Evolutionary conservation across 2,797 vertebrate genomes (phyloP).

Genomic region (Myiotriccus ornatus): DNA sequence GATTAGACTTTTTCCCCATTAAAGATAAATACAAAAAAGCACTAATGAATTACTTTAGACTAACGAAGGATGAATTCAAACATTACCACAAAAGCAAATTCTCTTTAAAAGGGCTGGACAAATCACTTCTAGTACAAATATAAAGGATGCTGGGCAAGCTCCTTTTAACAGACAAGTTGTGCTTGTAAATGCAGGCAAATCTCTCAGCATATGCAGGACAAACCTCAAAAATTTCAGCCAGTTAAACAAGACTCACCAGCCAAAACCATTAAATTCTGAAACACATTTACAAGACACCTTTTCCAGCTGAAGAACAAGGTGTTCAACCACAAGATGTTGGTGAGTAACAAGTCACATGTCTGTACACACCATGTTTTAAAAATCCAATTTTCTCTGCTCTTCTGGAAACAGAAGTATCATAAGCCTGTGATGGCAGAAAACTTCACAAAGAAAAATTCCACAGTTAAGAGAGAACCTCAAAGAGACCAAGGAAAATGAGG

Average conservation of each 20-base stretch:
- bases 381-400: background rate
- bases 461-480: background rate
- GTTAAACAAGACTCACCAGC: conserved; percentile 14
- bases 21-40: background rate
- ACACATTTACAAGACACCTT: background rate
- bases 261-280: conserved; percentile 4
- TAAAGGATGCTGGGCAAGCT: background rate
- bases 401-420: background rate
- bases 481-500: background rate
- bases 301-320: conserved; percentile 2
- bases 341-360: background rate
- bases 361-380: background rate
- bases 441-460: background rate
- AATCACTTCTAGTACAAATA: background rate
- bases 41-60: background rate
- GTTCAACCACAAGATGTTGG: background rate
- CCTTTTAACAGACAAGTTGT: background rate
- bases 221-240: conserved; percentile 29
- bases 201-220: background rate
- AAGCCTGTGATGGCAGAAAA: background rate
- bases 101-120: background rate
- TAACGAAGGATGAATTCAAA: background rate
- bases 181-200: background rate
- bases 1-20: background rate
- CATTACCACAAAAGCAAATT: background rate